Base-by-base conservation (phyloP, 2,797 vertebrate genomes). In the Myotis myotis region DNA sequence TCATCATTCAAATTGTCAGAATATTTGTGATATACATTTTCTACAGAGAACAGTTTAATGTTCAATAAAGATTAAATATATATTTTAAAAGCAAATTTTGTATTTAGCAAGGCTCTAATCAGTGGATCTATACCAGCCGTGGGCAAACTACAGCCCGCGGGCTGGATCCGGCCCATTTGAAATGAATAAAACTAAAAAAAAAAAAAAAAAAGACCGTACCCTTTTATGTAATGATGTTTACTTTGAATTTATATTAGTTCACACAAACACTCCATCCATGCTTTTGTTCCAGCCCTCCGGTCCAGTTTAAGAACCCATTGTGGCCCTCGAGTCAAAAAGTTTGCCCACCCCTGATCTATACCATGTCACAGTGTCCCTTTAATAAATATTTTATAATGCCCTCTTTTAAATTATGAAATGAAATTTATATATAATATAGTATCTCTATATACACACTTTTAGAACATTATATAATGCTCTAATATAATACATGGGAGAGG, bases 331-430 rank as follows among this genome's bases (percentile, higher is more conserved):
- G 36, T 36, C 36, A 36, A 36, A 36, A 36, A 36, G 36, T 36
- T 36, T 36, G 36, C 36, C 36, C 36, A 36, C 36, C 36, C 36
- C 36, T 36, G 57, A 41, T 17, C 17, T 47, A 68, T 38, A 66
- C 1, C 25, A 92, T 28, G n/a, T 93, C 9, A 80, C 25, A 82
- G 68, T 82, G 60, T 86, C 79, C 72, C 33, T 89, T 95, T 28
- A 72, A 87, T 23, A 93, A 80, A 89, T 83, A 71, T 76, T 95
- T 93, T 95, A 16, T 25, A 89, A 87, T 85, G 22, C 3, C 6
- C 3, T 89, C 66, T 93, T 93, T 44, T 84, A 96, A 93, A 85
- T 90, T 53, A n/a, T 88, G 70, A 93, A 68, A 95, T 89, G 44
- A 93, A 93, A 89, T 83, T 81, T 80, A 84, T 6, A 91, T 13